A percentile compares a stretch with the other conserved stretches of the same genome.
These are phyloP conservation scores for Drosophila mettleri DNA, from an alignment of 2,888 invertebrate genomes.

Conservation along the genomic window DNA sequence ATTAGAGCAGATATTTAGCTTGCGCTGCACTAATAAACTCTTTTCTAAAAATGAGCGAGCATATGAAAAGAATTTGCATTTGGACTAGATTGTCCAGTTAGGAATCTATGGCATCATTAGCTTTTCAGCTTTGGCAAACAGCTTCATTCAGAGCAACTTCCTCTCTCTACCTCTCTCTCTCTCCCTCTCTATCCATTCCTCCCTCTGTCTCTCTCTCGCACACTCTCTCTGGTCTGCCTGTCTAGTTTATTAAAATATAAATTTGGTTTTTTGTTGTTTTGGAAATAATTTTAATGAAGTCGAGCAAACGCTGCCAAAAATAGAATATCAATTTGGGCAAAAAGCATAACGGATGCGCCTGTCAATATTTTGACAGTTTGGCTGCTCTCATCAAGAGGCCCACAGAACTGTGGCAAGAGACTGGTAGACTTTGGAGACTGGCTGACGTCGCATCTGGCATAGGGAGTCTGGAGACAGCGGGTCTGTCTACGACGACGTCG, in stretches of 20 bases:
- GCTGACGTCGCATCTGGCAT: conserved; percentile 52
- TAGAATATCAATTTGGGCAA: conserved; percentile 79
- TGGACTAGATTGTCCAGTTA: conserved; percentile 33
- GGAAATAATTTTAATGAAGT: conserved; percentile 72
- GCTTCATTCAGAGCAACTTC: conserved; percentile 34
- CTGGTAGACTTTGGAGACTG: conserved; percentile 41
- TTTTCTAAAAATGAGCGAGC: background rate
- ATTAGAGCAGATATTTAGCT: too few species aligned
- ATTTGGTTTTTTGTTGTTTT: conserved; percentile 39
- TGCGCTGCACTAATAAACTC: background rate
- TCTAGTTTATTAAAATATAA: conserved; percentile 39
- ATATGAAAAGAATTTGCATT: conserved; percentile 36
- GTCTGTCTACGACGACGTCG: too few species aligned
- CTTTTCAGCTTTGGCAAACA: conserved; percentile 13
- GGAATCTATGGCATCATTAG: conserved; percentile 49
- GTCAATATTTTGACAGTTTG: conserved; percentile 80
- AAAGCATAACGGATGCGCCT: conserved; percentile 78
- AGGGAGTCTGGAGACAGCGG: background rate
- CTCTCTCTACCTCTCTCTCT: conserved; percentile 20
- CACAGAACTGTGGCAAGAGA: conserved; percentile 8
- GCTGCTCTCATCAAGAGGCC: conserved; percentile 40
- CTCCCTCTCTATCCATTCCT: background rate
- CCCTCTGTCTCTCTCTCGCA: conserved; percentile 24
- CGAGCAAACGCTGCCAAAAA: conserved; percentile 54
- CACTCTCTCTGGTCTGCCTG: conserved; percentile 19